Evolutionary conservation across 2,888 invertebrate genomes (phyloP).

Genomic region (Drosophila emarginata): DNA sequence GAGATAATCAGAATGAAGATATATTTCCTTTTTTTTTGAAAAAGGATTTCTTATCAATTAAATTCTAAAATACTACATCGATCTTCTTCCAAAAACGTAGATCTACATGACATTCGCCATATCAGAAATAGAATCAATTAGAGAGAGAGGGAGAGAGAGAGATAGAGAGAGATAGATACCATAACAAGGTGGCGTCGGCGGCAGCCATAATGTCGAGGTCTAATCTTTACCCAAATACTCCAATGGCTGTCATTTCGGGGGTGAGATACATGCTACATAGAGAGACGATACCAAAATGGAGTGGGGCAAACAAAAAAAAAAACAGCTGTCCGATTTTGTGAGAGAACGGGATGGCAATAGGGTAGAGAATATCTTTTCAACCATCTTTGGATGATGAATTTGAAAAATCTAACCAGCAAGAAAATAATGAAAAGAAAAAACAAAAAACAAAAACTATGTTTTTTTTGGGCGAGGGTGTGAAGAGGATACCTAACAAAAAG

Average conservation of each 20-base stretch:
- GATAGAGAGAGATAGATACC: neutral
- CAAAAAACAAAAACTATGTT: neutral
- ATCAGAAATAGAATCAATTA: neutral
- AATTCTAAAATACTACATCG: too few relatives aligned
- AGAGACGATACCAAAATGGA: neutral
- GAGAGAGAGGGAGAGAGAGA: neutral
- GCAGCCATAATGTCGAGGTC: slow-evolving; percentile 6
- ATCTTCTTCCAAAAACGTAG: neutral
- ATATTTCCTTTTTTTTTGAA: too few relatives aligned
- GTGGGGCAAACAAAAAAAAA: neutral
- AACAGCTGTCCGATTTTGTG: neutral
- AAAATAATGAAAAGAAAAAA: neutral
- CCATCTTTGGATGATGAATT: slow-evolving; percentile 6
- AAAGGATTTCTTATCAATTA: too few relatives aligned
- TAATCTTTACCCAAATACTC: neutral
- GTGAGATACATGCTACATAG: neutral
- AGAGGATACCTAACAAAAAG: slow-evolving; percentile 1
- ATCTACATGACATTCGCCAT: neutral
- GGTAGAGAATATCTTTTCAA: neutral
- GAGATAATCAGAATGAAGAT: too few relatives aligned
- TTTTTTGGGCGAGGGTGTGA: neutral
- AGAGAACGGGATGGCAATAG: neutral
- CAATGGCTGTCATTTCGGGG: slow-evolving; percentile 6
- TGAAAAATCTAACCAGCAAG: slow-evolving; percentile 1
- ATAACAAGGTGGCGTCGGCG: slow-evolving; percentile 2